A percentile compares a stretch with the other conserved stretches of the same genome.
These are phyloP conservation scores for Knipowitschia caucasica DNA, from an alignment of 2,797 vertebrate species.

Conservation along the genomic window DNA sequence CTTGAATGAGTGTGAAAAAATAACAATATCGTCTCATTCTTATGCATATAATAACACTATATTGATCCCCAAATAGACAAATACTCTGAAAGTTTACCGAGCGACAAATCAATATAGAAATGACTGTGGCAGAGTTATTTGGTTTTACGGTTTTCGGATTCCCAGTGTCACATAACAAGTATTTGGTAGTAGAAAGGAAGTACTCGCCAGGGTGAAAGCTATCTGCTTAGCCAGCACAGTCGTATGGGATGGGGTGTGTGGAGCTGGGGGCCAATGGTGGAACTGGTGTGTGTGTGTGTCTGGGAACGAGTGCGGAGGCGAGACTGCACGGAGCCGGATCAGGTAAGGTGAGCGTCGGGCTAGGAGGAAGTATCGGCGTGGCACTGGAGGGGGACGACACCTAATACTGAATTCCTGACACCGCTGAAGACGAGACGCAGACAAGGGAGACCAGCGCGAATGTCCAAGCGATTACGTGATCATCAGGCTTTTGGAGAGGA, in stretches of 20 bases:
- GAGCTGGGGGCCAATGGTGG: constrained; percentile 17
- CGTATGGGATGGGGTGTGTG: constrained; percentile 29
- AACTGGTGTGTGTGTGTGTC: constrained; percentile 36
- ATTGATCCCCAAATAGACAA: too few species aligned
- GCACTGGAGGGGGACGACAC: constrained; percentile 63
- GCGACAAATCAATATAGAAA: too few species aligned
- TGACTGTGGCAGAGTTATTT: too few species aligned
- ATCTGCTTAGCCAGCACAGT: constrained; percentile 42
- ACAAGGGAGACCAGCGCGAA: constrained; percentile 30
- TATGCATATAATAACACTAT: too few species aligned
- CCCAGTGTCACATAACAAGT: too few species aligned
- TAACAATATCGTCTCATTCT: too few species aligned
- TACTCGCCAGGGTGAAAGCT: constrained; percentile 37
- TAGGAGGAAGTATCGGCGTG: constrained; percentile 69
- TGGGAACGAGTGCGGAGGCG: constrained; percentile 70
- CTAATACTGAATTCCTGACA: constrained; percentile 72
- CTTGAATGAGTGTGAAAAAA: too few species aligned
- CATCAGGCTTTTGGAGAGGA: background rate
- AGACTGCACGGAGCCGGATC: constrained; percentile 79
- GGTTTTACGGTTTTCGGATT: too few species aligned
- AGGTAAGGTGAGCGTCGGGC: constrained; percentile 74
- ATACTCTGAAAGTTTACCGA: too few species aligned
- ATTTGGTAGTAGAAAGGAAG: too few species aligned
- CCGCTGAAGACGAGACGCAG: constrained; percentile 37
- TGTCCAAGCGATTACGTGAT: background rate